Evolutionary conservation across 2,888 invertebrate species (phyloP).

Genomic region (Geophilus truncorum): DNA sequence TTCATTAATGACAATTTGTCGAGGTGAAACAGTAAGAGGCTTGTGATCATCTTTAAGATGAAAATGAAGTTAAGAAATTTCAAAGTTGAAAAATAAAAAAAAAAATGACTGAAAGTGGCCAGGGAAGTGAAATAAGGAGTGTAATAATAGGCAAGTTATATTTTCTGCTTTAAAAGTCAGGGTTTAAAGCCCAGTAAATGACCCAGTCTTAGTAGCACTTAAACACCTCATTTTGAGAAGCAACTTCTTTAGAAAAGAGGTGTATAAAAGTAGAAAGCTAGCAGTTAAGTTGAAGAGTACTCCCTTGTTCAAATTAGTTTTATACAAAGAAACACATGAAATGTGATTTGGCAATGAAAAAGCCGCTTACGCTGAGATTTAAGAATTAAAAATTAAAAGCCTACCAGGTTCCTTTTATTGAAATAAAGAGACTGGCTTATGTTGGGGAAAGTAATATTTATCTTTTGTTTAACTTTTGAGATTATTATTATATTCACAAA

Average conservation of each 20-base stretch:
- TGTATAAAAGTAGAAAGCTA: not conserved
- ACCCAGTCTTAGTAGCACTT: not conserved
- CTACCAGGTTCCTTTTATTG: not conserved
- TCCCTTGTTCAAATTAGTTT: not conserved
- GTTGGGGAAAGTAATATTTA: too few species aligned
- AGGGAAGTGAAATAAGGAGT: too few species aligned
- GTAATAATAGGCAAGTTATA: too few species aligned
- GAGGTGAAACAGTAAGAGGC: not conserved
- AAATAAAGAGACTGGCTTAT: not conserved
- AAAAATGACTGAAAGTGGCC: too few species aligned
- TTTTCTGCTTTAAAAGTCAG: not conserved
- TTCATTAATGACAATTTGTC: not conserved
- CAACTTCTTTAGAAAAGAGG: not conserved
- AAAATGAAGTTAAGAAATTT: too few species aligned
- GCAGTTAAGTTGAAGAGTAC: not conserved
- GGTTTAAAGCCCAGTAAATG: not conserved
- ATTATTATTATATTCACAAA: too few species aligned
- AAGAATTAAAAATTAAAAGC: too few species aligned
- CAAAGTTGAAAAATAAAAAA: too few species aligned
- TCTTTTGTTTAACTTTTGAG: too few species aligned
- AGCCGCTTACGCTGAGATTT: not conserved
- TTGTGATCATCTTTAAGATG: not conserved
- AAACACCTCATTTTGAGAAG: not conserved
- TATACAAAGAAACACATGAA: not conserved
- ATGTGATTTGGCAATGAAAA: not conserved